Conservation (phyloP, 2,797 vertebrate genomes). For the Oreonectes daqikongensis region DNA sequence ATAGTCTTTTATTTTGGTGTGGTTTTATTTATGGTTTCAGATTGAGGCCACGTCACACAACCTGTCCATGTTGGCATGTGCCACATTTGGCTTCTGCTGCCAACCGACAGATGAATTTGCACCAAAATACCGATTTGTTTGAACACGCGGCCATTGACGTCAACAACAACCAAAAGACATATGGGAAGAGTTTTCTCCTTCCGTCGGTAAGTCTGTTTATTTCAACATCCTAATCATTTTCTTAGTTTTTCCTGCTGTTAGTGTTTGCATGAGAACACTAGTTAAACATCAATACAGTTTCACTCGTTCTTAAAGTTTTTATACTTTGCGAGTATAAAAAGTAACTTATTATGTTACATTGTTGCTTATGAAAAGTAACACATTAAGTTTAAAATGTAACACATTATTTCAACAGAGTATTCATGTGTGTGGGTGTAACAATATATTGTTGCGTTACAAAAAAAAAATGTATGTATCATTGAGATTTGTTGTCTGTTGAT, state of each 20-base stretch:
- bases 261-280: neutral
- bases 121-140: slow-evolving; percentile 26
- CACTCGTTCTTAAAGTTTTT: too few species aligned
- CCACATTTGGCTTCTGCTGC: slow-evolving; percentile 20
- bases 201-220: neutral
- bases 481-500: too few species aligned
- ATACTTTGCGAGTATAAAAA: too few species aligned
- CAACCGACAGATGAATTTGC: neutral
- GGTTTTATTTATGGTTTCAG: slow-evolving; percentile 25
- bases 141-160: neutral
- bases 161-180: neutral
- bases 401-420: neutral
- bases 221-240: neutral
- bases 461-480: too few species aligned
- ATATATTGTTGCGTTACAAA: too few species aligned
- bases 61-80: slow-evolving; percentile 39
- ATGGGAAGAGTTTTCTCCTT: neutral
- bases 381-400: neutral
- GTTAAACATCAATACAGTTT: neutral
- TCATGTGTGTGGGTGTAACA: too few species aligned
- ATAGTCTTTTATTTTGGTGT: neutral
- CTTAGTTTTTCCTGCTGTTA: too few species aligned
- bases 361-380: neutral
- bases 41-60: neutral
- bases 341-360: neutral